These are phyloP conservation scores for Macrotis lagotis DNA, from an alignment of 2,113 vertebrate genomes.

Conservation along the genomic window DNA sequence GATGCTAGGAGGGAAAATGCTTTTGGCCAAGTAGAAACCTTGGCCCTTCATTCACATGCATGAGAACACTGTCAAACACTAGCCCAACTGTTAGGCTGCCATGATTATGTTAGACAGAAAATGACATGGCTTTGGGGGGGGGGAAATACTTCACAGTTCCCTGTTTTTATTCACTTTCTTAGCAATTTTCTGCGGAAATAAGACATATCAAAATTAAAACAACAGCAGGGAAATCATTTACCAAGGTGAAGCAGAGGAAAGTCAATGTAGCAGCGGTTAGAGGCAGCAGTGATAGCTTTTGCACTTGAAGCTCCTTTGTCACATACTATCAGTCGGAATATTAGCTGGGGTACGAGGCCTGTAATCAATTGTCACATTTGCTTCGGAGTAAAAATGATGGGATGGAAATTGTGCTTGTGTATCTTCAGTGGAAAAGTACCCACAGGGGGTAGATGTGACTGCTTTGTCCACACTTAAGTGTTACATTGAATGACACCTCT, in stretches of 20 bases:
- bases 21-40: constrained; percentile 23
- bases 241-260: constrained; percentile 77
- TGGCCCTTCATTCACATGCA: neutral
- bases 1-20: constrained; percentile 68
- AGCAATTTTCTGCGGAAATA: constrained; percentile 71
- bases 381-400: constrained; percentile 83
- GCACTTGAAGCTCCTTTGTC: constrained; percentile 84
- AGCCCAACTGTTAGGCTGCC: neutral
- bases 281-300: constrained; percentile 76
- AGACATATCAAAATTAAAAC: constrained; percentile 80
- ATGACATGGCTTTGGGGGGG: constrained; percentile 25
- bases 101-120: constrained; percentile 44
- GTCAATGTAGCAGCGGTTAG: constrained; percentile 81
- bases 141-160: constrained; percentile 42
- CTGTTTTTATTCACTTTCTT: constrained; percentile 72
- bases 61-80: neutral
- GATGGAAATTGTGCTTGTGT: constrained; percentile 79
- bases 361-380: constrained; percentile 86
- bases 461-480: constrained; percentile 69
- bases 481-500: constrained; percentile 65
- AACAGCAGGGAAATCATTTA: constrained; percentile 75
- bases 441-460: constrained; percentile 8
- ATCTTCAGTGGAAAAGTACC: constrained; percentile 66
- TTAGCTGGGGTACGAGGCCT: constrained; percentile 83
- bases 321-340: constrained; percentile 83